Base-by-base conservation (phyloP, 2,888 invertebrate genomes). In the Salpingus planirostris region DNA sequence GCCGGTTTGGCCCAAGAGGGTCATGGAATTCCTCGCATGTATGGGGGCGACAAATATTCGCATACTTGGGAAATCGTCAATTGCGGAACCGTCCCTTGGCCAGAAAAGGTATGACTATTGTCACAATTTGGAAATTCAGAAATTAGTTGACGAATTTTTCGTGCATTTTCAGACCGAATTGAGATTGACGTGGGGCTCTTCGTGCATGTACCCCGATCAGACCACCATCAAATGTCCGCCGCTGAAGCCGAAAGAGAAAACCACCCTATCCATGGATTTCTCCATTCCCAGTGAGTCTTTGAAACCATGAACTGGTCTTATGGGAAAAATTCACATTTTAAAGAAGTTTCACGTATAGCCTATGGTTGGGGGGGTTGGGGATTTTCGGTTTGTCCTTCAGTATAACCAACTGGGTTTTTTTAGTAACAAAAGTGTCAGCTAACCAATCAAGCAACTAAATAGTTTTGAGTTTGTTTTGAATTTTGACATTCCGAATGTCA, bases 1-100 rank as follows among this genome's bases (percentile, higher is more conserved):
- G 10, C 7, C 24, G 24, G 24, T 5, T 5, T 5, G 10, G 10
- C 5, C 5, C 8, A 5, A 24, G 10, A 6, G 8, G 8, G 6
- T 18, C 18, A 8, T 18, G 18, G 8, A 18, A 18, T 18, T 18
- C 8, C 18, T 18, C 18, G 8, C 18, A 55, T 62, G 54, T 24
- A 50, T n/a, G 60, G 62, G 11, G 65, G 62, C 3, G 62, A 61
- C 34, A 44, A 52, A 15, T 66, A 62, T 36, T 38, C 56, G 24
- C 65, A 66, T 37, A 49, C 52, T 21, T 67, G 66, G 66, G 52
- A 62, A 23, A 57, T 66, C 13, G 47, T 56, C 29, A 67, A 67
- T 43, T 59, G 49, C 31, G 67, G 67, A 10, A 52, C 49, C 15
- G 30, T 47, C 7, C 43, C 55, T 3, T 67, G 65, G 65, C 59